Base-by-base conservation (phyloP, 2,888 invertebrate species). In the Chymomyza procnemis region DNA sequence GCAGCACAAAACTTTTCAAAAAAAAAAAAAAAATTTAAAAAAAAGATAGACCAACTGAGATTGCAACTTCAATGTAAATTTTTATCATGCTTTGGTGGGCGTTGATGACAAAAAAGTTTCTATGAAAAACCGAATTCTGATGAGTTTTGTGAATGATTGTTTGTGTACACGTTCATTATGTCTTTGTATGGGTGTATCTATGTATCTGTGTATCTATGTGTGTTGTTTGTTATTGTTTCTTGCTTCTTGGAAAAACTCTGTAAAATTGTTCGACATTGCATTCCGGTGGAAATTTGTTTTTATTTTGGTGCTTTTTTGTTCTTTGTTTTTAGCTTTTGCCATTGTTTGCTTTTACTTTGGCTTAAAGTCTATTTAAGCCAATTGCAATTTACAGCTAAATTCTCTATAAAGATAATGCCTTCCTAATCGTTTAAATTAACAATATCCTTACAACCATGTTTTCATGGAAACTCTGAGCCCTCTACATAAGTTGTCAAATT, bases 401-500 rank as follows among this genome's bases (percentile, higher is more conserved):
- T 34, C 34, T 34, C 5, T 9, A 26, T 26, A 12, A 41, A 41
- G 34, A 41, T 41, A 41, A 41, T 41, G 34, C 34, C 12, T 9
- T 41, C 34, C 12, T 12, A 41, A 41, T 41, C 34, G 12, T 41
- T 41, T 12, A 41, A 41, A 41, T 41, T 41, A 41, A 41, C 12
- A 41, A 12, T 41, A 41, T 12, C 12, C 12, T 41, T 41, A 41
- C 12, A 0, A 12, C 12, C 34, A 41, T n/a, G n/a, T 41, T 41
- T 41, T 9, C 34, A 41, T 41, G 34, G 34, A 9, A 12, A 41
- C 34, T 41, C 34, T 41, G 46, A 26, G 22, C 26, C 12, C 12
- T 41, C 12, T 41, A 12, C 67, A 70, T 61, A 67, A 67, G 67
- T 64, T 70, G 78, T 66, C 61, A 75, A 79, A 64, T 72, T 71